Percentiles rank a stretch among this genome's conserved stretches.
phyloP scores from a whole-genome alignment of 2,113 vertebrate genomes.

The Leiothrix lutea region DNA sequence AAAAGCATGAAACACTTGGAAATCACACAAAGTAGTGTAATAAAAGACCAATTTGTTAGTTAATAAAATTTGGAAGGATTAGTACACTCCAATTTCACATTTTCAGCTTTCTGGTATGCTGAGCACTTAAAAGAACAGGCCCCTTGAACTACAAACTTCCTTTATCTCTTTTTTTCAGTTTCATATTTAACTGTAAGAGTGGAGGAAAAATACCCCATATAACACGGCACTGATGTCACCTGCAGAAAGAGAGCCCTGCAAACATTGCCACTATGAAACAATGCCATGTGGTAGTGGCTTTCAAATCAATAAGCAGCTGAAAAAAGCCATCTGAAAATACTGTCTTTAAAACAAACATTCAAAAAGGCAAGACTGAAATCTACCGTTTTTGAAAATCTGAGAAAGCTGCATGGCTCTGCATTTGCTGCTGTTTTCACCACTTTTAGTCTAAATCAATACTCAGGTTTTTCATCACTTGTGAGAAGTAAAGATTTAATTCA shows the following conservation, averaged over 20 bases:
- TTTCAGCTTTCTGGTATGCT: not conserved
- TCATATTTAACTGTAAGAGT: not conserved
- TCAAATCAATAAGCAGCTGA: not conserved
- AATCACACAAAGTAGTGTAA: not conserved
- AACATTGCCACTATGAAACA: not conserved
- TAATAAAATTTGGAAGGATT: not conserved
- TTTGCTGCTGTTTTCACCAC: not conserved
- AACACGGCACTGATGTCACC: not conserved
- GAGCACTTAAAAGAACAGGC: not conserved
- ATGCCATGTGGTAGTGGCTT: not conserved
- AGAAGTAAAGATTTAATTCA: not conserved
- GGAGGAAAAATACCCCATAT: not conserved
- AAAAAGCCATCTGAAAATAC: not conserved
- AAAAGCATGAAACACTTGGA: not conserved
- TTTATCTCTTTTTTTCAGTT: not conserved
- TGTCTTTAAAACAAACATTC: not conserved
- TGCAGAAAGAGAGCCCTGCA: not conserved
- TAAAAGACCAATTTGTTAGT: not conserved
- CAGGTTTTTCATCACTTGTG: not conserved
- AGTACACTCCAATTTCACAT: not conserved
- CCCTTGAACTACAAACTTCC: not conserved
- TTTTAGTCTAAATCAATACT: not conserved
- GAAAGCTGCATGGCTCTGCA: not conserved
- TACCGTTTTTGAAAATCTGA: not conserved
- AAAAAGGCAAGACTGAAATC: not conserved